Base-by-base conservation (phyloP, 2,113 vertebrate genomes). In the Oenanthe melanoleuca region DNA sequence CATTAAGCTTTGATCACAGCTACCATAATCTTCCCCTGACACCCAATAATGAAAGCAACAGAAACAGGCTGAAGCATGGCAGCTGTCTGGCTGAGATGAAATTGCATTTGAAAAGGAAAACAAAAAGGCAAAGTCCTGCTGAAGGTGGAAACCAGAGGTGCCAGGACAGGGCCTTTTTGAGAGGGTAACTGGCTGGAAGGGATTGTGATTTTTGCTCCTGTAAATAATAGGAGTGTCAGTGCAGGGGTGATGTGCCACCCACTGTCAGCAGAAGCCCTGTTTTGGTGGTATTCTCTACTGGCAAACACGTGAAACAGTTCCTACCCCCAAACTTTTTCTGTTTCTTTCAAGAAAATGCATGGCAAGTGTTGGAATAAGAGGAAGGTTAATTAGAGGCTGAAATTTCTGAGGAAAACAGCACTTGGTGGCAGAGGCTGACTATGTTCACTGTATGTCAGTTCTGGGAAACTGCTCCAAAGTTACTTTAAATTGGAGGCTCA, bases 1-100 rank as follows among this genome's bases (percentile, higher is more conserved):
- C 42, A 45, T 64, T 87, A 71, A 61, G 60, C 87, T 87, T 92
- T 93, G 73, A 87, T 94, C 80, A 80, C 63, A 94, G 66, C 55
- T 81, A 69, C 94, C 57, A 12, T 69, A 84, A 71, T 73, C 77
- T 88, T 92, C 75, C 82, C 82, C 56, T 91, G 91, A 78, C 70
- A 90, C 59, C 42, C 45, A 72, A 29, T 67, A 93, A 78, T 44
- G 80, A 95, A 93, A 93, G 80, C 75, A 78, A 34, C 38, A 80
- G 81, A 87, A 85, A 56, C 33, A 71, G 65, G 44, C 57, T 89
- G 67, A 95, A 67, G 29, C 70, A 22, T 59, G 69, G 89, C 77
- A 95, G 57, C 66, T 79, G 40, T 44, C 80, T 91, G 38, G 60
- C 47, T 83, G 64, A 92, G 80, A 64, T 71, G 69, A 91, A 90